phyloP scores from a whole-genome alignment of 2,113 vertebrate species.

The Cacatua alba region DNA sequence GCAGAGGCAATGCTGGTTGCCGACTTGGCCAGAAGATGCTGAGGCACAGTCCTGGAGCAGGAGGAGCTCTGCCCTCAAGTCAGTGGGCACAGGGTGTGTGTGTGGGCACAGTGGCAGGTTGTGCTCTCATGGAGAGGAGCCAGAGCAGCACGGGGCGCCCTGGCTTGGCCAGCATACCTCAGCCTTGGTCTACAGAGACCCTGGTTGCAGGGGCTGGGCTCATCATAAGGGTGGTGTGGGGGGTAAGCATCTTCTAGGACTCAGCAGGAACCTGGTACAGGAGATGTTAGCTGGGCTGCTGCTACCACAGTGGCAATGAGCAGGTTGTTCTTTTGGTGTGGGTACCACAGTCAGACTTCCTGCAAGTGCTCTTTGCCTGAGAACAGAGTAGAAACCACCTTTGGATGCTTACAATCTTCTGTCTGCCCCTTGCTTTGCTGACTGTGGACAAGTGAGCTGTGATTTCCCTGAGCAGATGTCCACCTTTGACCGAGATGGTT shows the following conservation, averaged over 20 bases:
- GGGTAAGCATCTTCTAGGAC: neutral
- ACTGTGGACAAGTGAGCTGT: neutral
- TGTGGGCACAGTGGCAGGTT: neutral
- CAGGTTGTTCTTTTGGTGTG: neutral
- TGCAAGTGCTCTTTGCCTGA: neutral
- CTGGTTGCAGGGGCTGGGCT: too few species aligned
- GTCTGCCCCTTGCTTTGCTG: neutral
- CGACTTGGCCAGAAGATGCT: neutral
- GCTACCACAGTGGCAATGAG: fast-evolving
- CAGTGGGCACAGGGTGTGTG: fast-evolving
- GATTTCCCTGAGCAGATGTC: neutral
- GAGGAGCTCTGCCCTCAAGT: neutral
- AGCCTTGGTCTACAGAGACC: neutral
- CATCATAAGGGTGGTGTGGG: neutral
- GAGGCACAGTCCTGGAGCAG: neutral
- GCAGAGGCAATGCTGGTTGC: fast-evolving
- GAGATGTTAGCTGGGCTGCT: neutral
- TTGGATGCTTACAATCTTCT: neutral
- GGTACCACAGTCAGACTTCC: neutral
- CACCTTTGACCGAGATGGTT: neutral
- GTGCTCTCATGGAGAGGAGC: neutral
- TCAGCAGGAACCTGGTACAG: neutral
- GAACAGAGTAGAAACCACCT: neutral
- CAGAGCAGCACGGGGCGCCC: neutral
- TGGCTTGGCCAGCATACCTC: neutral